Percentiles rank a stretch among this genome's conserved stretches.
These are phyloP conservation scores for Coendou prehensilis DNA, from an alignment of 2,797 vertebrate genomes.

Conservation along the genomic window DNA sequence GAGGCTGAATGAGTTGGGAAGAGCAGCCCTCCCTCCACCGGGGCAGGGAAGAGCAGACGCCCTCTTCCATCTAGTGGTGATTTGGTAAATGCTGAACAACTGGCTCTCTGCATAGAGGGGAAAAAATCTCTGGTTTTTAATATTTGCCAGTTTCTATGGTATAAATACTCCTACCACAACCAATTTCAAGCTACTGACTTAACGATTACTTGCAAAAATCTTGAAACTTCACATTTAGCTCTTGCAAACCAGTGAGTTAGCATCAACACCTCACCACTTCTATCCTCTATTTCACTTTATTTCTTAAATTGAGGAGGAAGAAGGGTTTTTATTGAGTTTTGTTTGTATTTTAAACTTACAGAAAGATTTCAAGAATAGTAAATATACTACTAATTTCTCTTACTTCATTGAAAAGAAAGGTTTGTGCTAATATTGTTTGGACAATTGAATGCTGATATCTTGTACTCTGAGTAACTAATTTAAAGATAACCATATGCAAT, in stretches of 20 bases:
- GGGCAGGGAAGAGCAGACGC: rapidly evolving
- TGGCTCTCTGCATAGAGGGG: too few species aligned
- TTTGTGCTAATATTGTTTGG: too few species aligned
- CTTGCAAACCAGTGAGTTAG: background rate
- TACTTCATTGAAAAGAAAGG: too few species aligned
- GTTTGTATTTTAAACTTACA: background rate
- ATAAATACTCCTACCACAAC: background rate
- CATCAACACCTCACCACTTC: background rate
- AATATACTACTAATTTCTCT: background rate
- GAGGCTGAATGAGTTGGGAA: too few species aligned
- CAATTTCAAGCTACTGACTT: background rate
- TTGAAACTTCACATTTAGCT: background rate
- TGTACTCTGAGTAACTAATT: too few species aligned
- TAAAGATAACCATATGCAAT: too few species aligned
- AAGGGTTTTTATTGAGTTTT: conserved; percentile 26
- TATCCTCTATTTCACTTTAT: background rate
- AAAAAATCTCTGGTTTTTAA: background rate
- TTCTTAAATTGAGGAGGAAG: background rate
- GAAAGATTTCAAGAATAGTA: background rate
- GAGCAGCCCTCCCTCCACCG: background rate
- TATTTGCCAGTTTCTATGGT: background rate
- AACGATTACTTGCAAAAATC: background rate
- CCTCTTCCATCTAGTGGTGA: background rate
- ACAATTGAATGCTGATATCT: too few species aligned
- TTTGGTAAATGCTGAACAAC: background rate